Evolutionary conservation across 2,888 invertebrate species (phyloP).

Genomic region (Gnatocerus cornutus): DNA sequence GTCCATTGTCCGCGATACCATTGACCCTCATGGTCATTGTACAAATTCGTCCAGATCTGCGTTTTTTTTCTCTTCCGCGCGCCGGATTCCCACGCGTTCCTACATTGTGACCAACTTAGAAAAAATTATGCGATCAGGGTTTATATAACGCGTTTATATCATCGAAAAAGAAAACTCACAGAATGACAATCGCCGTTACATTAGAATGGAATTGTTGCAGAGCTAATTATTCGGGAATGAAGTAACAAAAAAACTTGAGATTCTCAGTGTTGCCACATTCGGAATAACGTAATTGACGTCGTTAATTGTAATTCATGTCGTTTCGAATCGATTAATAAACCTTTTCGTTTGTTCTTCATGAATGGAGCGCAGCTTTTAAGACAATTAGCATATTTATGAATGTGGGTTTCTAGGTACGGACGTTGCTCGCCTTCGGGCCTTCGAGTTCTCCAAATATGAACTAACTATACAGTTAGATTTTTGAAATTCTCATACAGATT

Average conservation of each 20-base stretch:
- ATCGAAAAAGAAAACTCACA: constrained; percentile 18
- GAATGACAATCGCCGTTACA: constrained; percentile 20
- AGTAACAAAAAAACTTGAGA: constrained; percentile 20
- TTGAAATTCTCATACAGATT: background rate
- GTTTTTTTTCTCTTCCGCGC: constrained; percentile 3
- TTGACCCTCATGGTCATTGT: constrained; percentile 18
- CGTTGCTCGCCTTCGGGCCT: background rate
- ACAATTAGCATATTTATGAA: constrained; percentile 43
- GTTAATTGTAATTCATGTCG: constrained; percentile 3
- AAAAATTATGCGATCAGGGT: constrained; percentile 6
- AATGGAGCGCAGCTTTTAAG: constrained; percentile 32
- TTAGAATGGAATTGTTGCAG: constrained; percentile 31
- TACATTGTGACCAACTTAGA: background rate
- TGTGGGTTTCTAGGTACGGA: constrained; percentile 41
- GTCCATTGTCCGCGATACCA: constrained; percentile 11
- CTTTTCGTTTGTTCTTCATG: constrained; percentile 16
- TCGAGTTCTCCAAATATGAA: background rate
- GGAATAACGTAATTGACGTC: background rate
- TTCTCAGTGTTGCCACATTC: constrained; percentile 6
- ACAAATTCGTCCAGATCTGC: constrained; percentile 10
- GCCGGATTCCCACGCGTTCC: constrained; percentile 6
- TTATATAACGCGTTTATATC: constrained; percentile 30
- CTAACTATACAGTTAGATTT: constrained; percentile 23
- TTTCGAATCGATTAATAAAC: constrained; percentile 8
- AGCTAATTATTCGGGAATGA: constrained; percentile 22